A percentile compares a stretch with the other conserved stretches of the same genome.
Evolutionary conservation across 2,113 vertebrate genomes (phyloP).

Genomic region (Grammomys dolichurus): DNA sequence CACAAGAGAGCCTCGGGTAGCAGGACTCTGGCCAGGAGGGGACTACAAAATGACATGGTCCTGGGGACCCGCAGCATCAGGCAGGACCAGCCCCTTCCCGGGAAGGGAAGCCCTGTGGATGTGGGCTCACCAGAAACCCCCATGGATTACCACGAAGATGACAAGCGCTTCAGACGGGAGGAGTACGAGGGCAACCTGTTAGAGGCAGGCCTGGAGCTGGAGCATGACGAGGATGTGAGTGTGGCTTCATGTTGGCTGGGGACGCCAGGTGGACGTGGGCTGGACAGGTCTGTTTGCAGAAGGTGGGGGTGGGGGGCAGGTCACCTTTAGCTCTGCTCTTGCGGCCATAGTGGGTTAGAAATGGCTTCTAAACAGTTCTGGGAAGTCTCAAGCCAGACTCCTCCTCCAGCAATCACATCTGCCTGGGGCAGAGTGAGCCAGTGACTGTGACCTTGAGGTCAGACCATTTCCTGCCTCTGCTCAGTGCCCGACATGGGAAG

Average conservation of each 20-base stretch:
- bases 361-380: fast-evolving
- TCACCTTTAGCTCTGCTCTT: fast-evolving
- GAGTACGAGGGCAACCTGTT: constrained; percentile 95
- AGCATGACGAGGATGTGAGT: constrained; percentile 94
- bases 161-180: constrained; percentile 91
- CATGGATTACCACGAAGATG: constrained; percentile 91
- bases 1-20: constrained; percentile 89
- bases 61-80: constrained; percentile 80
- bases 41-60: constrained; percentile 85
- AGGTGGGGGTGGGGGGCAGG: fast-evolving
- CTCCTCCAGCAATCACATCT: background rate
- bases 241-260: fast-evolving
- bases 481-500: background rate
- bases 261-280: fast-evolving
- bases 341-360: background rate
- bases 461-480: background rate
- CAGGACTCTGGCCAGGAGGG: constrained; percentile 79
- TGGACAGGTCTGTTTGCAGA: background rate
- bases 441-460: background rate
- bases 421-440: background rate
- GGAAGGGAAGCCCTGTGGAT: constrained; percentile 87
- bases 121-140: constrained; percentile 84
- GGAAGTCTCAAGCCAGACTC: background rate
- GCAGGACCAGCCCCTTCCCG: constrained; percentile 84
- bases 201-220: constrained; percentile 95